Base-by-base conservation (phyloP, 1,140 invertebrate genomes). In the Oryctes rhinoceros region DNA sequence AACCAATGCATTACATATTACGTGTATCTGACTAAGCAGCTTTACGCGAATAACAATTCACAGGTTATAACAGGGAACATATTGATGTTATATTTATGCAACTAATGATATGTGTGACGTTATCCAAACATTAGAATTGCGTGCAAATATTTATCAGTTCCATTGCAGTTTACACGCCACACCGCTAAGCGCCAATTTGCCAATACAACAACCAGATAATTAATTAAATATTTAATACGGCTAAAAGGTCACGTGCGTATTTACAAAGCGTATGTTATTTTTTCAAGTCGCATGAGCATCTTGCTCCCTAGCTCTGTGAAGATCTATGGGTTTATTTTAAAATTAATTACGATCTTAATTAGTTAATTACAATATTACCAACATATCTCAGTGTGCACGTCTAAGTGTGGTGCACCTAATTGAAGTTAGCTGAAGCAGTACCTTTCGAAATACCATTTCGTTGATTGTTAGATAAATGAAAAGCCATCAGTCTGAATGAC, bases 161-260 rank as follows among this genome's bases (percentile, higher is more conserved):
- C 10, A 67, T 24, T 20, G 62, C 20, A 24, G 24, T 67, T 67
- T 67, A 67, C 62, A 20, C 62, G 18, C 11, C 24, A 35, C 20
- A 67, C n/a, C 62, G 62, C 62, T 4, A 67, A 67, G 3, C 62
- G 20, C 24, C 62, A 67, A 67, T 67, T 67, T 24, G 62, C 9
- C 4, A 67, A 67, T 11, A 67, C 11, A 67, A 67, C 24, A 67
- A 67, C 2, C n/a, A 20, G 62, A 67, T 67, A 67, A 67, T 67
- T 20, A 67, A 67, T 67, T 67, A 67, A 67, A 67, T 67, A 67
- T 67, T 67, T 67, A 67, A 67, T 18, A 67, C 18, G 3, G n/a
- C 30, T 20, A 10, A 67, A 35, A 35, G 7, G 30, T 3, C 3
- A 67, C n/a, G n/a, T n/a, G n/a, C n/a, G n/a, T n/a, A n/a, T n/a